A percentile compares a stretch with the other conserved stretches of the same genome.
phyloP scores from a whole-genome alignment of 2,888 invertebrate species.

The Phyto melanocephala region DNA sequence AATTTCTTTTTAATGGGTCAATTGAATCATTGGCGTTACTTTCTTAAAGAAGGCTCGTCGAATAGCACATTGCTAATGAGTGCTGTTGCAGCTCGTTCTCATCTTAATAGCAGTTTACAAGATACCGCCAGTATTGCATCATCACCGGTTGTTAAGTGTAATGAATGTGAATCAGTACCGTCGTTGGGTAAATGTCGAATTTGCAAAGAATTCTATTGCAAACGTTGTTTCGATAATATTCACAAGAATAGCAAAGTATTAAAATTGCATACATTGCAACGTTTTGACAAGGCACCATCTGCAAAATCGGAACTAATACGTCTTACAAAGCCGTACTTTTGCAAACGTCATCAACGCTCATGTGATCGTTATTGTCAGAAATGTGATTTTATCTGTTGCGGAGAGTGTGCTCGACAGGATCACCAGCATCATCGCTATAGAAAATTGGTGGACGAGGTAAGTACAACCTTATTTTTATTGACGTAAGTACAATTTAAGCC shows the following conservation, averaged over 20 bases:
- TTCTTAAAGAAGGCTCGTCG: constrained; percentile 62
- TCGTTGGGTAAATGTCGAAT: constrained; percentile 72
- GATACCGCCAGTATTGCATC: background rate
- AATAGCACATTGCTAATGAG: constrained; percentile 63
- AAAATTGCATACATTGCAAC: constrained; percentile 68
- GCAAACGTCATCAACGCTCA: constrained; percentile 66
- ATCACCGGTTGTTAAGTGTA: constrained; percentile 69
- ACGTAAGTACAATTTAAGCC: too few relatives aligned
- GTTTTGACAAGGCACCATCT: constrained; percentile 51
- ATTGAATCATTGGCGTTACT: constrained; percentile 64
- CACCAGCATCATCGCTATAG: constrained; percentile 68
- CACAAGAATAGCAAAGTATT: constrained; percentile 74
- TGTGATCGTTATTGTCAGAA: constrained; percentile 68
- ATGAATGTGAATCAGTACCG: constrained; percentile 69
- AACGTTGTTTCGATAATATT: constrained; percentile 71
- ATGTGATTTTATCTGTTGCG: constrained; percentile 69
- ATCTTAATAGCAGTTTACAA: background rate
- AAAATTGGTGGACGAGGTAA: constrained; percentile 67
- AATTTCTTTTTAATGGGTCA: constrained; percentile 73
- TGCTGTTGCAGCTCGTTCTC: background rate
- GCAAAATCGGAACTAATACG: constrained; percentile 35
- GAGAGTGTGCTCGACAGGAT: constrained; percentile 63
- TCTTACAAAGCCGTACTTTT: constrained; percentile 65
- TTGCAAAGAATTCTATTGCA: constrained; percentile 74
- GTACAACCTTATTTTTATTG: too few relatives aligned